Evolutionary conservation across 2,888 invertebrate species (phyloP).

Genomic region (Carabus problematicus): DNA sequence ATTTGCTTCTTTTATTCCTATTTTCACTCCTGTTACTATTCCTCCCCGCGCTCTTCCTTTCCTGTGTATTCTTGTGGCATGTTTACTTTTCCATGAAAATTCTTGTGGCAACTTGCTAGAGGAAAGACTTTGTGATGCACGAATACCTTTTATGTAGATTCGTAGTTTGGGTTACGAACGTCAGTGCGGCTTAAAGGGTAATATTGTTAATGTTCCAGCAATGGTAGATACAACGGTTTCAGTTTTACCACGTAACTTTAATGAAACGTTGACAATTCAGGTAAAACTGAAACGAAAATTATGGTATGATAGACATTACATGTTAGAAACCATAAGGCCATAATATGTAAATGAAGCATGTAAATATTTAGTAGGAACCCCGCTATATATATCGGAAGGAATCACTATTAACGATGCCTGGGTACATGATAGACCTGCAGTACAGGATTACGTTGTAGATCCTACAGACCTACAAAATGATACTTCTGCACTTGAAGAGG

Average conservation of each 20-base stretch:
- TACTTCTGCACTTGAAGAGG: not conserved
- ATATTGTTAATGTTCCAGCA: conserved; percentile 45
- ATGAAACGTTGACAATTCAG: conserved; percentile 44
- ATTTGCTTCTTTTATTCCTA: too few species aligned
- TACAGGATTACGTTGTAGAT: conserved; percentile 8
- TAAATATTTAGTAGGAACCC: conserved; percentile 41
- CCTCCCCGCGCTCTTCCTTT: too few species aligned
- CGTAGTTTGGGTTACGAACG: conserved; percentile 44
- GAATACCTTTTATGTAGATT: conserved; percentile 46
- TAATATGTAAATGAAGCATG: conserved; percentile 41
- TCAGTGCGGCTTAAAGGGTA: conserved; percentile 46
- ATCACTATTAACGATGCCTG: not conserved
- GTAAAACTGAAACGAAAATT: conserved; percentile 43
- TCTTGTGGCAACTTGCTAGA: too few species aligned
- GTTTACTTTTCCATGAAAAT: too few species aligned
- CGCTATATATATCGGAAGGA: conserved; percentile 3
- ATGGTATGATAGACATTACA: conserved; percentile 18
- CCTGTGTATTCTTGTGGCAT: too few species aligned
- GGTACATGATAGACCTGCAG: not conserved
- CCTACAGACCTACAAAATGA: not conserved
- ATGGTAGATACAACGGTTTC: conserved; percentile 43
- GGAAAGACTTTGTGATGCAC: conserved; percentile 41
- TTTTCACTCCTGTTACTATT: too few species aligned
- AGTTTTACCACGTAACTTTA: conserved; percentile 40
- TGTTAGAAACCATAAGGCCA: conserved; percentile 46